Percentiles rank a stretch among this genome's conserved stretches.
Evolutionary conservation across 2,113 vertebrate species (phyloP).

Genomic region (Anarhynchus alexandrinus): DNA sequence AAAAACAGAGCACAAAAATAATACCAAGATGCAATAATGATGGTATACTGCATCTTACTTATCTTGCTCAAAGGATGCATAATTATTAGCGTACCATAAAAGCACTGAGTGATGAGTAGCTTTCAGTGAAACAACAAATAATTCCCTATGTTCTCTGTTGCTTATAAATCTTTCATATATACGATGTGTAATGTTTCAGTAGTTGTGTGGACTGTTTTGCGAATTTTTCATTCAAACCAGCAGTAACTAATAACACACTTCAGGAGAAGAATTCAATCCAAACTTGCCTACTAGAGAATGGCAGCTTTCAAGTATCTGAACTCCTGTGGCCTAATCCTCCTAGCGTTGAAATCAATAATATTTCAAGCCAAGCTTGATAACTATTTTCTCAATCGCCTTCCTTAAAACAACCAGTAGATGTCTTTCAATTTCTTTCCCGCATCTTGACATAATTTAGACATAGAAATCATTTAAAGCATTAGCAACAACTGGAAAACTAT

Average conservation of each 20-base stretch:
- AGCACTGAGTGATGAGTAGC: neutral
- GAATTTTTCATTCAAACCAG: neutral
- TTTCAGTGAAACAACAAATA: neutral
- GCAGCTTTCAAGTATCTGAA: neutral
- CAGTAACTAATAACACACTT: neutral
- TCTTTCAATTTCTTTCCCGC: neutral
- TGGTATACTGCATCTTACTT: neutral
- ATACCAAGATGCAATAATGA: neutral
- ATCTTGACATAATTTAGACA: neutral
- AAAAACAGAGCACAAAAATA: neutral
- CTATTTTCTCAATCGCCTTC: neutral
- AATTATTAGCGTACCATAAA: neutral
- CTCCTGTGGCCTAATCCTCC: neutral
- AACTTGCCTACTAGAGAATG: neutral
- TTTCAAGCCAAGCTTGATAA: neutral
- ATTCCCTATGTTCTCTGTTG: neutral
- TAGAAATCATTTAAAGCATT: neutral
- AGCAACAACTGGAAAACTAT: neutral
- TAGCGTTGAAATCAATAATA: neutral
- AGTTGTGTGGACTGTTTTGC: neutral
- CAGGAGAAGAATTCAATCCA: neutral
- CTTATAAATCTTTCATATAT: neutral
- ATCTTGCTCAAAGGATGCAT: neutral
- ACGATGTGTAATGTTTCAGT: neutral
- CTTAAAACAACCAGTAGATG: slow-evolving; percentile 17